Conservation (phyloP, 2,797 vertebrate genomes). For the Sebastes umbrosus region DNA sequence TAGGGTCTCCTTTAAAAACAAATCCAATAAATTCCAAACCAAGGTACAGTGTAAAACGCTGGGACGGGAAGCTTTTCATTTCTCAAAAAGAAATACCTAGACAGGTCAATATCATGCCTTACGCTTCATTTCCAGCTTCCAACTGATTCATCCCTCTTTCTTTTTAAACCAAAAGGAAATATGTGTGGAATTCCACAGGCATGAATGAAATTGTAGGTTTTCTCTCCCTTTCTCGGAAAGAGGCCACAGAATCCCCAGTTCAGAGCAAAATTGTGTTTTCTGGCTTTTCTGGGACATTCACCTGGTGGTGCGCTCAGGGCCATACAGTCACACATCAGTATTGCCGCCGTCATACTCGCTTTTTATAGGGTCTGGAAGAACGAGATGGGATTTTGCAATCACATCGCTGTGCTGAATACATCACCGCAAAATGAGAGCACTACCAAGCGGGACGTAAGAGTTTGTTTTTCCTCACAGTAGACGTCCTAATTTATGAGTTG, state of each 20-base stretch:
- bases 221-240: slow-evolving; percentile 35
- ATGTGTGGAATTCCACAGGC: slow-evolving; percentile 45
- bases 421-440: slow-evolving; percentile 59
- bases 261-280: slow-evolving; percentile 52
- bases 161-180: slow-evolving; percentile 35
- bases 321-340: slow-evolving; percentile 61
- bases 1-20: slow-evolving; percentile 14
- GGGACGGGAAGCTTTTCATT: not conserved
- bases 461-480: slow-evolving; percentile 18
- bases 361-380: slow-evolving; percentile 66
- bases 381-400: slow-evolving; percentile 70
- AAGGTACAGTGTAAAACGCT: slow-evolving; percentile 11
- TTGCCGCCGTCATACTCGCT: slow-evolving; percentile 37
- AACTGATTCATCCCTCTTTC: slow-evolving; percentile 9
- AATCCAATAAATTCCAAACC: slow-evolving; percentile 21
- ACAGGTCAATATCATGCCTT: slow-evolving; percentile 20
- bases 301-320: slow-evolving; percentile 58
- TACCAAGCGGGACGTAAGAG: slow-evolving; percentile 18
- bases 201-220: slow-evolving; percentile 29
- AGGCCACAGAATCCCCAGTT: slow-evolving; percentile 63
- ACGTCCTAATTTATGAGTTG: slow-evolving; percentile 49
- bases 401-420: slow-evolving; percentile 69
- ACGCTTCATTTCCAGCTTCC: slow-evolving; percentile 25
- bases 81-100: not conserved
- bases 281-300: slow-evolving; percentile 73